Evolutionary conservation across 2,888 invertebrate genomes (phyloP).

Genomic region (Mythimna loreyi): DNA sequence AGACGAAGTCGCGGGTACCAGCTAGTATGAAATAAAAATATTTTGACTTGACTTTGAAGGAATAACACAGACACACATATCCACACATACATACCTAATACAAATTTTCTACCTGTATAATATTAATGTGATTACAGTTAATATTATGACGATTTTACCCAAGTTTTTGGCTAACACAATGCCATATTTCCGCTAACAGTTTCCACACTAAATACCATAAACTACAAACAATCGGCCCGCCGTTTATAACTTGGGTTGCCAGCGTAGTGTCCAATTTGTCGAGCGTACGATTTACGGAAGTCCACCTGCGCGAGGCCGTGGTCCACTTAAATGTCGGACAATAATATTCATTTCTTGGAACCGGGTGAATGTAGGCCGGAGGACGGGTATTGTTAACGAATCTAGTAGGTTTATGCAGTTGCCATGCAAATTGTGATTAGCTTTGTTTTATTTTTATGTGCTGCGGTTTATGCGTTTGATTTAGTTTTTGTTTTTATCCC

Average conservation of each 20-base stretch:
- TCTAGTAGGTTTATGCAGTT: slow-evolving; percentile 7
- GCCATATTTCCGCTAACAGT: slow-evolving; percentile 19
- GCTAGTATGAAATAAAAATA: no score
- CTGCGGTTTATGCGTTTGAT: background rate
- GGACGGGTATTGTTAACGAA: slow-evolving; percentile 14
- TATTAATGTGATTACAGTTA: background rate
- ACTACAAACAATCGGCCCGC: slow-evolving; percentile 14
- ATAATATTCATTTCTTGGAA: slow-evolving; percentile 55
- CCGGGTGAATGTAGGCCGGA: slow-evolving; percentile 23
- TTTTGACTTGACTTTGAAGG: no score
- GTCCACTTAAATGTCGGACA: slow-evolving; percentile 47
- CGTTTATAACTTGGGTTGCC: slow-evolving; percentile 53
- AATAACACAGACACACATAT: no score
- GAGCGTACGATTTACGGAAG: slow-evolving; percentile 52
- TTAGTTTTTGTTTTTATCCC: no score
- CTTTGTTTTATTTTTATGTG: slow-evolving; percentile 3
- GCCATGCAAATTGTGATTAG: background rate
- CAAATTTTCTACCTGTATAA: no score
- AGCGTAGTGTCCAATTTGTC: slow-evolving; percentile 55
- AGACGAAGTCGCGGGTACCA: no score
- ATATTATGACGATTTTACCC: background rate
- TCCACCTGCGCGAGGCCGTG: slow-evolving; percentile 39
- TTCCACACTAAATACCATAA: background rate
- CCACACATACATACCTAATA: no score
- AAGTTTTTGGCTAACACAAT: background rate